Conservation (phyloP, 2,113 vertebrate species). For the Lagenorhynchus albirostris region DNA sequence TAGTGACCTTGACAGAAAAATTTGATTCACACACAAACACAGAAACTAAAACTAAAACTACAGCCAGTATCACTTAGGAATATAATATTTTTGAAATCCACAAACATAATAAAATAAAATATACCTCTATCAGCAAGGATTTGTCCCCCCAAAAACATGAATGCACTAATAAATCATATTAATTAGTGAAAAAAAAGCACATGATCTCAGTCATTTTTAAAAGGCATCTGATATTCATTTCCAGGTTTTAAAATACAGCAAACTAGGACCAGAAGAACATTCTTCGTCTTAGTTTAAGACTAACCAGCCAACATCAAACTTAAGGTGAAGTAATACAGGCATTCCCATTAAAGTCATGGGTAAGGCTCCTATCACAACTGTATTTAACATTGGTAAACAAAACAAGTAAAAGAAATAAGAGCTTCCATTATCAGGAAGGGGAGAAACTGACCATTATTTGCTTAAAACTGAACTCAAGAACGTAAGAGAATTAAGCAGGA, state of each 20-base stretch:
- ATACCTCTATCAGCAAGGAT: background rate
- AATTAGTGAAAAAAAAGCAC: background rate
- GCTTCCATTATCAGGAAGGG: background rate
- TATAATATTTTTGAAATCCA: background rate
- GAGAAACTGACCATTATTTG: background rate
- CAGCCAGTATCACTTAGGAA: background rate
- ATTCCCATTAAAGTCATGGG: background rate
- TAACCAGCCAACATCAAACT: background rate
- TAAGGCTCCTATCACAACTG: background rate
- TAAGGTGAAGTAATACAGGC: background rate
- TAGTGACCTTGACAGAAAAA: slow-evolving; percentile 27
- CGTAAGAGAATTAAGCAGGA: background rate
- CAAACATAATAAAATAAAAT: background rate
- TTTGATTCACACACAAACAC: too few species aligned
- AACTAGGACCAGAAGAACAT: background rate
- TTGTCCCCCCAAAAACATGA: background rate
- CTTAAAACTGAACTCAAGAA: background rate
- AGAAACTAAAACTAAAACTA: background rate
- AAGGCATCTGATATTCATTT: background rate
- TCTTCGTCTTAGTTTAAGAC: background rate
- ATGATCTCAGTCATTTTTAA: background rate
- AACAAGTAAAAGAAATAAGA: background rate
- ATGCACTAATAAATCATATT: background rate
- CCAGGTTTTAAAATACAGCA: background rate
- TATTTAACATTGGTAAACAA: background rate